Base-by-base conservation (phyloP, 2,888 invertebrate species). In the Eilema griseolum region DNA sequence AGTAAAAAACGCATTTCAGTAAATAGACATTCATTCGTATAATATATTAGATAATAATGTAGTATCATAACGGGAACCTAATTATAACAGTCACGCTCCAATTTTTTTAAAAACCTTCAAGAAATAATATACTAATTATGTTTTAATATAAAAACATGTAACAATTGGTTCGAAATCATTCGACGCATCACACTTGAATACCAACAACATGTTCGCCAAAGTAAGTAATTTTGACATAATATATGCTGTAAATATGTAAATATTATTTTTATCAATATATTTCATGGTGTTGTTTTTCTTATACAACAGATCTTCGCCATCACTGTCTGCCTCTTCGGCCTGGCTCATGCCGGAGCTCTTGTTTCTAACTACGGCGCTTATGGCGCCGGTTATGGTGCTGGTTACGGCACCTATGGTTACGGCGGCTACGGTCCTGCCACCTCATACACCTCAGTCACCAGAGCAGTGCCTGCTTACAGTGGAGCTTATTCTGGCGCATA, bases 161-260 rank as follows among this genome's bases (percentile, higher is more conserved):
- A 90, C 87, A 89, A 89, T 89, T 84, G 84, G 66, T 74, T 71
- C 70, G 78, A 80, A 81, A 79, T 86, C 89, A 90, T 86, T 90
- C 89, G 82, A 84, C 85, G 86, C 88, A 87, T 88, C 86, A 88
- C 81, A 77, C 78, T 83, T 85, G 86, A 87, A 88, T 76, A 84
- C 84, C 80, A 88, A 78, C 87, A 89, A 87, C 77, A 91, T 91
- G 91, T 89, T 88, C 80, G 83, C 88, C 75, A 91, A 91, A 90
- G 91, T 91, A 88, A 88, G 83, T 72, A 37, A 71, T 72, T 74
- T 41, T 72, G n/a, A n/a, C n/a, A n/a, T n/a, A 28, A 20, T 33
- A n/a, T 61, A 28, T 61, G 20, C 7, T 31, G 3, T 61, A 61
- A 28, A 31, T 52, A n/a, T 20, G 4, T n/a, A 61, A 11, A 59